phyloP scores from a whole-genome alignment of 2,113 vertebrate genomes.

The Mixornis gularis region DNA sequence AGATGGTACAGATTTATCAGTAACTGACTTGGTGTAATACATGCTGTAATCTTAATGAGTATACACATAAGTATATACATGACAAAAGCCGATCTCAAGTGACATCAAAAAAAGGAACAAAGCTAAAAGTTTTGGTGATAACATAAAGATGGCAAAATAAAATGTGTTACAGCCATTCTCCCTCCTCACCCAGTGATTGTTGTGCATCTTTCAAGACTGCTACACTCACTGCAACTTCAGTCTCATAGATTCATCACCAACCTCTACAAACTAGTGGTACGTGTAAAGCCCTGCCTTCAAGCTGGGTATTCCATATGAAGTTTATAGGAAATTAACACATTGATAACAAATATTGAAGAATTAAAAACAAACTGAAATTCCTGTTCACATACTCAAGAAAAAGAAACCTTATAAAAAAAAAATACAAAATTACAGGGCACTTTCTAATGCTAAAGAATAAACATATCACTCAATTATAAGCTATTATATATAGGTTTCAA shows the following conservation, averaged over 20 bases:
- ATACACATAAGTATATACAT: background rate
- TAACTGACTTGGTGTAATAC: background rate
- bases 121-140: background rate
- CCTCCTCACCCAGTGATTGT: background rate
- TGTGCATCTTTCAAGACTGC: background rate
- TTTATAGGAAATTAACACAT: background rate
- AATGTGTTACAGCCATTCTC: background rate
- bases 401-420: background rate
- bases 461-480: background rate
- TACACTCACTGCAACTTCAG: background rate
- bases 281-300: background rate
- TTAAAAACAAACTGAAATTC: background rate
- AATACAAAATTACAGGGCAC: background rate
- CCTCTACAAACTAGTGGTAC: background rate
- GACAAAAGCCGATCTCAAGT: background rate
- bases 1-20: background rate
- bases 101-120: background rate
- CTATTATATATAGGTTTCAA: background rate
- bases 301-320: background rate
- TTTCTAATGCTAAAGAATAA: background rate
- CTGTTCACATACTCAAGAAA: background rate
- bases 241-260: background rate
- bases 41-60: background rate
- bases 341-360: background rate
- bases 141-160: background rate